Percentiles rank a stretch among this genome's conserved stretches.
phyloP scores from a whole-genome alignment of 2,797 vertebrate species.

The Lutjanus campechanus region DNA sequence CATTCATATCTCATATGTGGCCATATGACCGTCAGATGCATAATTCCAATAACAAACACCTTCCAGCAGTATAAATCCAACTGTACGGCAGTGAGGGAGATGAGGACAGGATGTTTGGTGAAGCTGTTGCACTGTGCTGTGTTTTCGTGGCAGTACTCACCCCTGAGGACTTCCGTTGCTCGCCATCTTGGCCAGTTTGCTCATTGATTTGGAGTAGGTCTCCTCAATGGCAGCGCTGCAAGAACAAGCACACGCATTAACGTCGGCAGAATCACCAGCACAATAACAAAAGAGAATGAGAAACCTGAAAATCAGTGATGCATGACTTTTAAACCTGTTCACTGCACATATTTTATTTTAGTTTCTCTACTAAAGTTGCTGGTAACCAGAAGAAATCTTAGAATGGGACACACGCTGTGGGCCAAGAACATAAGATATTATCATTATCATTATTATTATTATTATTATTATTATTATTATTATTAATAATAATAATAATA shows the following conservation, averaged over 20 bases:
- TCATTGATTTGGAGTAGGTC: conserved; percentile 97
- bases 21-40: conserved; percentile 52
- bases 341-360: neutral
- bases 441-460: too few species aligned
- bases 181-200: conserved; percentile 94
- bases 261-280: neutral
- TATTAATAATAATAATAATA: too few species aligned
- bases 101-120: neutral
- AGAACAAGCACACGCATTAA: conserved; percentile 7
- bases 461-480: too few species aligned
- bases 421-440: too few species aligned
- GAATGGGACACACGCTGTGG: too few species aligned
- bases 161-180: conserved; percentile 92
- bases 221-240: conserved; percentile 93
- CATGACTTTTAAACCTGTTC: neutral
- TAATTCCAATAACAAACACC: conserved; percentile 30
- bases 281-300: neutral
- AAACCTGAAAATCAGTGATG: neutral
- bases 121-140: neutral
- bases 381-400: neutral
- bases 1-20: conserved; percentile 59
- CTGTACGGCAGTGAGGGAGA: neutral
- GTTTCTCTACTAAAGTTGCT: conserved; percentile 11
- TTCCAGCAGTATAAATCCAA: neutral
- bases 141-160: conserved; percentile 78